These are phyloP conservation scores for Aurelia coerulea DNA, from an alignment of 30 jellyfish, hydroid and myxozoan genomes.

Conservation along the genomic window DNA sequence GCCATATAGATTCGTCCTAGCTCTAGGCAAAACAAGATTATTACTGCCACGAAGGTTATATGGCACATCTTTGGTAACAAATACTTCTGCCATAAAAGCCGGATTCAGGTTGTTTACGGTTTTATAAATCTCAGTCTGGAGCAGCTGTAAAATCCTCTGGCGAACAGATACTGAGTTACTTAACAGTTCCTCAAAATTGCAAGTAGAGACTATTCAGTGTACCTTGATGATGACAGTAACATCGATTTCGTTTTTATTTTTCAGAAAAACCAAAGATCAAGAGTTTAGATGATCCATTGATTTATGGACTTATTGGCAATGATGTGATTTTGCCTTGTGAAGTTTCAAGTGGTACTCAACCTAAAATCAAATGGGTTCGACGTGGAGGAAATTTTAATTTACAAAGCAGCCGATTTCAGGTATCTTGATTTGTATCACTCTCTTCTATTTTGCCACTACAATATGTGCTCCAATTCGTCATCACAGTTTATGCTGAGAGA, in stretches of 20 bases:
- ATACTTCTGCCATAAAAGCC: too few species aligned
- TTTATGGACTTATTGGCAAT: conserved; percentile 34
- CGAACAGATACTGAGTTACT: too few species aligned
- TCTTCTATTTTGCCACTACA: background rate
- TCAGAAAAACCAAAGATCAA: conserved; percentile 61
- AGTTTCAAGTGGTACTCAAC: conserved; percentile 82
- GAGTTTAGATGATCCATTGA: conserved; percentile 30
- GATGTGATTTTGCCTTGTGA: conserved; percentile 78
- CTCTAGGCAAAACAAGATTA: too few species aligned
- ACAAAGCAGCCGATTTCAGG: conserved; percentile 40
- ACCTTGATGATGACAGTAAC: too few species aligned
- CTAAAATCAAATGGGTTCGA: conserved; percentile 80
- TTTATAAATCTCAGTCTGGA: too few species aligned
- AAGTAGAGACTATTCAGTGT: too few species aligned
- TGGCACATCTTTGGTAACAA: too few species aligned
- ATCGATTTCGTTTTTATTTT: background rate
- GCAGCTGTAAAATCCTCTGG: too few species aligned
- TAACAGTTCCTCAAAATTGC: too few species aligned
- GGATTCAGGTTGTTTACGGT: too few species aligned
- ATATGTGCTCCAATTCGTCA: background rate
- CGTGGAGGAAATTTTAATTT: conserved; percentile 67
- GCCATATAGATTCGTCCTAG: too few species aligned
- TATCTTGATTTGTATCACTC: background rate
- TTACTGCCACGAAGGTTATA: too few species aligned
- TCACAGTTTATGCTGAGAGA: background rate